Evolutionary conservation across 2,113 vertebrate species (phyloP).

Genomic region (Diadophis punctatus): DNA sequence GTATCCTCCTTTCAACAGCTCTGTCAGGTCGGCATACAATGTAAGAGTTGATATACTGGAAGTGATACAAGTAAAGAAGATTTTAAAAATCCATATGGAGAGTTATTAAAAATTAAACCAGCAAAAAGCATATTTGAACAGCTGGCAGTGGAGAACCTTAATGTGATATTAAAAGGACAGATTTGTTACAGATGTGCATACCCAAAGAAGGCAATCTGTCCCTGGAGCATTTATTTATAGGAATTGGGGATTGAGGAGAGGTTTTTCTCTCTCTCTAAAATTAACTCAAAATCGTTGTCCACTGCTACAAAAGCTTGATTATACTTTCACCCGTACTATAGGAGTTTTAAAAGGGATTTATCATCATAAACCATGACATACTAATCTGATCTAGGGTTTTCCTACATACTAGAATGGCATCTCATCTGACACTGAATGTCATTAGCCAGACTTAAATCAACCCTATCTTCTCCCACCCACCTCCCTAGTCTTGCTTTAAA

Average conservation of each 20-base stretch:
- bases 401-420: background rate
- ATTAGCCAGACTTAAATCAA: background rate
- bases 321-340: background rate
- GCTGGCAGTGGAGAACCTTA: background rate
- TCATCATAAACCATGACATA: background rate
- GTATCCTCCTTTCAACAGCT: background rate
- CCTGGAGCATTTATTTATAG: background rate
- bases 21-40: background rate
- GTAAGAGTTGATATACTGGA: background rate
- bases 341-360: background rate
- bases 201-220: background rate
- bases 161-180: background rate
- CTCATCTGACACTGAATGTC: background rate
- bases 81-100: background rate
- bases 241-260: background rate
- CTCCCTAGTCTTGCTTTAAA: background rate
- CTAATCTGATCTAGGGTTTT: background rate
- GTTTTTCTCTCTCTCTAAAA: background rate
- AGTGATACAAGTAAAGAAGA: background rate
- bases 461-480: background rate
- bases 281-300: background rate
- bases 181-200: background rate
- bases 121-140: background rate
- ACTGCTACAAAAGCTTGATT: background rate
- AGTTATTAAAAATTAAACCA: background rate